Base-by-base conservation (phyloP, 1,140 invertebrate species). In the Muscidifurax raptorellus region DNA sequence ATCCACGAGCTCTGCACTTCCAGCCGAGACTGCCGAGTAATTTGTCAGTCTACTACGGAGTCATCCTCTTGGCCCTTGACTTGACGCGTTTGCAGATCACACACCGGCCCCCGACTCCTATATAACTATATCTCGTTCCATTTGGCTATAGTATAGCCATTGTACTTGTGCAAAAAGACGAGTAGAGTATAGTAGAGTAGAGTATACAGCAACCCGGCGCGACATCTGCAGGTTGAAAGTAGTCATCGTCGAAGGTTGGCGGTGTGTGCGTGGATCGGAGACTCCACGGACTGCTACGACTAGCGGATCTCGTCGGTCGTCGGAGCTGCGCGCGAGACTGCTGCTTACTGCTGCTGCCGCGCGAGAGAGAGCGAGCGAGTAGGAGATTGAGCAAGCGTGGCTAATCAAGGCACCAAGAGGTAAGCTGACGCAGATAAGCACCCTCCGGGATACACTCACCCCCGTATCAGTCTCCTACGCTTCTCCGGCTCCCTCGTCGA, bases 331-430 rank as follows among this genome's bases (percentile, higher is more conserved):
- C 67, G 75, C 86, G 87, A 85, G 79, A 64, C 74, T 82, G 88
- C 88, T 87, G 88, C 36, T 36, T 36, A 87, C 87, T 89, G 84
- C 87, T 89, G 86, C 81, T 86, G 83, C 83, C 85, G 83, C 88
- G 64, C 28, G 79, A 52, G 66, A 52, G 66, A 71, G 75, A 69
- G 78, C 36, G 77, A 47, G 69, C 32, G 69, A 44, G 30, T 44
- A 64, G 69, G 77, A 86, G 83, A 88, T 86, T 82, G 89, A 88
- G 89, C 87, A 91, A 94, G 94, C 94, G 94, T 95, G 94, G 94
- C 94, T 95, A 94, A 94, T 94, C 94, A 94, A 94, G 94, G 94
- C 92, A 94, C 93, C 91, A 95, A 95, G 93, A 95, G 94, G 94
- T 95, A 94, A 79, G 81, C 47, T 59, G 66, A 27, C 32, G 18